Conservation (phyloP, 1,140 invertebrate species). For the Sycobia sp. region DNA sequence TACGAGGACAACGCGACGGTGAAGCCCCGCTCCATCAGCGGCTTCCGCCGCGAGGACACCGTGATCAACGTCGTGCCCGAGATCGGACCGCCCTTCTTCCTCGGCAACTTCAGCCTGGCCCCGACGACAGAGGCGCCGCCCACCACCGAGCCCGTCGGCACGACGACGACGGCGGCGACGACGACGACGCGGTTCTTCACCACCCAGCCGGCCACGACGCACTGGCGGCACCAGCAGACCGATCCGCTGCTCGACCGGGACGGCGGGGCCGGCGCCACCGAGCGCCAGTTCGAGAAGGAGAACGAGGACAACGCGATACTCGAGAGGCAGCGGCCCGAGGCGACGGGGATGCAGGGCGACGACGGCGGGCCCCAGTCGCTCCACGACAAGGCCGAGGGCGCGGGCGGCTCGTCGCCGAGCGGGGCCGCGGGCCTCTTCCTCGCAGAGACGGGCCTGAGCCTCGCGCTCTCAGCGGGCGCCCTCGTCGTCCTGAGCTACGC, state of each 20-base stretch:
- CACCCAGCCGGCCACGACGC: too few species aligned
- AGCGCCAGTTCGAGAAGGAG: not conserved
- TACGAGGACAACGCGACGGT: conserved; percentile 68
- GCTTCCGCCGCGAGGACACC: conserved; percentile 68
- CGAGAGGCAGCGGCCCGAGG: conserved; percentile 47
- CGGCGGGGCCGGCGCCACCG: too few species aligned
- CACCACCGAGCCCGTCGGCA: conserved; percentile 72
- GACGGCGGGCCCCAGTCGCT: conserved; percentile 51
- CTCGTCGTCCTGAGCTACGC: conserved; percentile 45
- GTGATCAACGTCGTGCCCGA: conserved; percentile 70
- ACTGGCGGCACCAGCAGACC: too few species aligned
- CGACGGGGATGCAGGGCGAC: conserved; percentile 47
- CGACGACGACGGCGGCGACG: conserved; percentile 67
- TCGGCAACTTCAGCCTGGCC: conserved; percentile 74
- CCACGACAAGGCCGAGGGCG: conserved; percentile 48
- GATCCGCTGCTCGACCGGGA: too few species aligned
- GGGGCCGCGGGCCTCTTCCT: conserved; percentile 23
- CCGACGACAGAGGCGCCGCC: conserved; percentile 77
- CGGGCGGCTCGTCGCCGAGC: conserved; percentile 6
- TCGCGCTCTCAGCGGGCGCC: conserved; percentile 32
- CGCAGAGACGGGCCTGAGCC: conserved; percentile 5
- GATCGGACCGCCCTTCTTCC: conserved; percentile 75
- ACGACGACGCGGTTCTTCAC: too few species aligned
- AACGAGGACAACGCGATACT: conserved; percentile 51
- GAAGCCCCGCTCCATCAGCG: conserved; percentile 56